Evolutionary conservation across 2,113 vertebrate genomes (phyloP), one percentile per base, ranked within the genome.

Genomic region (Gavialis gangeticus): DNA sequence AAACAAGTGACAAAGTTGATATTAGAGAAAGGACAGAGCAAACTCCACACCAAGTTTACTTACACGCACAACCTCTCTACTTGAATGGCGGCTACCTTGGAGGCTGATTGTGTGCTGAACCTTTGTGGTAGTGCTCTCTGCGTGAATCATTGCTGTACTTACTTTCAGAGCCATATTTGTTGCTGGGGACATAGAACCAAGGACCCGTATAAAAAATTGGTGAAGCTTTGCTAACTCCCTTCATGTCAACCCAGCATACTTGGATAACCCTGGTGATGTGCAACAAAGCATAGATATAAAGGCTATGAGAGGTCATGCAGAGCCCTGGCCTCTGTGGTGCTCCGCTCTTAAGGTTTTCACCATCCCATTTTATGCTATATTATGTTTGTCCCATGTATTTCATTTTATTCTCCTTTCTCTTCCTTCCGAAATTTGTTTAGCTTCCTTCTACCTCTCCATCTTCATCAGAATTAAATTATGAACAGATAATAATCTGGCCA

Each of bases 251-350:
- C 24, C 8, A 76, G 10, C 27, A 5, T 2, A 56, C 27, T 12
- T 13, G 6, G n/a, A 22, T 0, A 5, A 1, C 15, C 27, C 59
- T 66, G 12, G 25, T 81, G 54, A 3, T 0, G 1, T 6, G 57
- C n/a, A 14, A 87, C 75, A 4, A 83, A 11, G 11, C 71, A 59
- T 2, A 12, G 10, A 57, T 16, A 75, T 16, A 30, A 75, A 80
- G 9, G 5, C 2, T 19, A 60, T 24, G 27, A 60, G 15, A 22
- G 27, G 60, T n/a, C 11, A 54, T 66, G 60, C 15, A 28, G 62
- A 63, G 14, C 67, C 19, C 30, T 34, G 34, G 67, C 30, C 67
- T 27, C 19, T 67, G 10, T 3, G 0, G 28, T 37, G 19, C 34
- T 87, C 62, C 57, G 75, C n/a, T 17, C 76, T 13, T 9, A 66